phyloP scores from a whole-genome alignment of 2,888 invertebrate species.

The Chouioia cunea region DNA sequence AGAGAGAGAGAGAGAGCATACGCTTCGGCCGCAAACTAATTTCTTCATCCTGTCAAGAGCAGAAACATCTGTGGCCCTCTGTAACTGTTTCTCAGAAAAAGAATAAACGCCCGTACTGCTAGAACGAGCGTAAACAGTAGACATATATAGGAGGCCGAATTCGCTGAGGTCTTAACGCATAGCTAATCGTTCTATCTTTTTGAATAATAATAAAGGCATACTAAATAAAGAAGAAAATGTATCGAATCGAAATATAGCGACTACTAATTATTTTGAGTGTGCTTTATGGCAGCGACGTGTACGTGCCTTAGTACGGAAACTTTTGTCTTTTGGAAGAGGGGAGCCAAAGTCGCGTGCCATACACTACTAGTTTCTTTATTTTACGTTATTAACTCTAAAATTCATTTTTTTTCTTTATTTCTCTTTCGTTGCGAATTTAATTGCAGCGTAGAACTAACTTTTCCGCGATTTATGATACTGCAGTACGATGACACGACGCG shows the following conservation, averaged over 20 bases:
- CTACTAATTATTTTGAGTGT: background rate
- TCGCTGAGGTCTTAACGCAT: slow-evolving; percentile 13
- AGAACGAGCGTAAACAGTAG: background rate
- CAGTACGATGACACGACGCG: too few relatives aligned
- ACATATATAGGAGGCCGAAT: background rate
- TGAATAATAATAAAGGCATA: slow-evolving; percentile 26
- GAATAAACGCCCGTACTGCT: slow-evolving; percentile 6
- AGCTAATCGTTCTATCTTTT: slow-evolving; percentile 25
- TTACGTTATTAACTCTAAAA: background rate
- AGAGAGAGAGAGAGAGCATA: slow-evolving; percentile 8
- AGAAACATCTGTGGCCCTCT: background rate
- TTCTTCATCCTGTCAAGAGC: slow-evolving; percentile 38
- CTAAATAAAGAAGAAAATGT: slow-evolving; percentile 2
- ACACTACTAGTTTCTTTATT: background rate
- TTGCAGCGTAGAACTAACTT: too few relatives aligned
- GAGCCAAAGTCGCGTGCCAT: slow-evolving; percentile 3
- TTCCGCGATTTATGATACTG: too few relatives aligned
- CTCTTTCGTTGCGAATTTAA: background rate
- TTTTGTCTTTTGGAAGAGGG: slow-evolving; percentile 13
- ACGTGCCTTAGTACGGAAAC: slow-evolving; percentile 5
- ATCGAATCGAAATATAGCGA: slow-evolving; percentile 3
- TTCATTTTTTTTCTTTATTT: background rate
- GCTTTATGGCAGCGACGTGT: slow-evolving; percentile 18
- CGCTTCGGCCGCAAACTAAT: slow-evolving; percentile 39
- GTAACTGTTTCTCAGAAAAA: slow-evolving; percentile 34